Conservation (phyloP, 1,140 invertebrate species). For the Polypedilum pembai region DNA sequence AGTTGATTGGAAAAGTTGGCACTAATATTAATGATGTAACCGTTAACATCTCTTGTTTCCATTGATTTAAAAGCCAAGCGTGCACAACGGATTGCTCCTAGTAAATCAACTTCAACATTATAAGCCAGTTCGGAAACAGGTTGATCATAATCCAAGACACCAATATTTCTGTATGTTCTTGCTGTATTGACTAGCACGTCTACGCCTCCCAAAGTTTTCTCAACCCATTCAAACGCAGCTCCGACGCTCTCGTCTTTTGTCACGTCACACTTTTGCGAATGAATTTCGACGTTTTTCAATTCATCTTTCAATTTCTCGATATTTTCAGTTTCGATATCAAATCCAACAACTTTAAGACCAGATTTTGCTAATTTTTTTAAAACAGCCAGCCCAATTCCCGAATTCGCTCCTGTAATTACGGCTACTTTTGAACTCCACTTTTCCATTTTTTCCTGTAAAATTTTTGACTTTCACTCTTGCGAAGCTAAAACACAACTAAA, state of each 20-base stretch:
- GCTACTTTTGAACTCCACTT: constrained; percentile 45
- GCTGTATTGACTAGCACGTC: constrained; percentile 67
- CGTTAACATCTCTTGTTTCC: constrained; percentile 46
- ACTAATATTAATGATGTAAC: background rate
- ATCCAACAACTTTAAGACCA: constrained; percentile 30
- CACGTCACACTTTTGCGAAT: constrained; percentile 49
- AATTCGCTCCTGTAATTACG: constrained; percentile 46
- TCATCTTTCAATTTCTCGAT: constrained; percentile 4
- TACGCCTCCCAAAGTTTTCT: constrained; percentile 52
- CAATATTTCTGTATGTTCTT: constrained; percentile 33
- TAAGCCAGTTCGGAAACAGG: constrained; percentile 30
- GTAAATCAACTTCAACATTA: constrained; percentile 50
- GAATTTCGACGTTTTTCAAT: background rate
- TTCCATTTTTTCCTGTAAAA: constrained; percentile 34
- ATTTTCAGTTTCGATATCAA: background rate
- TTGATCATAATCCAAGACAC: background rate
- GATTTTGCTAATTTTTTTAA: background rate
- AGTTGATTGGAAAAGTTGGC: background rate
- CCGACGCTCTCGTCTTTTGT: constrained; percentile 55
- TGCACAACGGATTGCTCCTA: constrained; percentile 49
- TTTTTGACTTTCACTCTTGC: constrained; percentile 33
- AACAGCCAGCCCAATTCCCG: constrained; percentile 42
- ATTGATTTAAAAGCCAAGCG: constrained; percentile 50
- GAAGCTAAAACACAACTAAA: too few species aligned
- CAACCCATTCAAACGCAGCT: constrained; percentile 54